A percentile compares a stretch with the other conserved stretches of the same genome.
Conservation (phyloP, 1,140 invertebrate species). For the Caenorhabditis elegans region DNA sequence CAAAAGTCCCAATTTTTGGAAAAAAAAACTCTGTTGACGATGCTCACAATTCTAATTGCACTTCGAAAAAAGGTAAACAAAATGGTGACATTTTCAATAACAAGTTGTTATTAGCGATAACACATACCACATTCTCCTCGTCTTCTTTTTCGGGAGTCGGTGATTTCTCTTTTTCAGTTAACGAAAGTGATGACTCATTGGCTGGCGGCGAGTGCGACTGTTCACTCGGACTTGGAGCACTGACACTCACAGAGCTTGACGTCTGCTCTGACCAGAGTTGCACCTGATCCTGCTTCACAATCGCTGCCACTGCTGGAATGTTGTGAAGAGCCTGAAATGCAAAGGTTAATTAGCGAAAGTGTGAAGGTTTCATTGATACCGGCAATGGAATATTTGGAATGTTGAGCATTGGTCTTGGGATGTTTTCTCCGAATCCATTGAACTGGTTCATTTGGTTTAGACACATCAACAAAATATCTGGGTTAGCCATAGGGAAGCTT, state of each 20-base stretch:
- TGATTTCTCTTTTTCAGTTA: not conserved
- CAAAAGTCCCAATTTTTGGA: no score
- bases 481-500: not conserved
- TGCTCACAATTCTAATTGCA: no score
- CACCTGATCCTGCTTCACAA: not conserved
- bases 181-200: not conserved
- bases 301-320: not conserved
- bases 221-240: not conserved
- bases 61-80: not conserved
- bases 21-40: no score
- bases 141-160: not conserved
- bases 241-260: constrained; percentile 5
- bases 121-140: not conserved
- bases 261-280: constrained; percentile 2
- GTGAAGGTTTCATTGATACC: not conserved
- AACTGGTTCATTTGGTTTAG: constrained; percentile 16
- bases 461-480: constrained; percentile 2
- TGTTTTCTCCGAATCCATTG: not conserved
- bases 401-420: not conserved
- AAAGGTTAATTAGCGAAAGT: no score
- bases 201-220: not conserved
- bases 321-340: not conserved
- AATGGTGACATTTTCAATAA: not conserved
- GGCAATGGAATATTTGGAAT: not conserved
- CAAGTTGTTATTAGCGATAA: no score